Base-by-base conservation (phyloP, 2,113 vertebrate species). In the Kobus ellipsiprymnus region DNA sequence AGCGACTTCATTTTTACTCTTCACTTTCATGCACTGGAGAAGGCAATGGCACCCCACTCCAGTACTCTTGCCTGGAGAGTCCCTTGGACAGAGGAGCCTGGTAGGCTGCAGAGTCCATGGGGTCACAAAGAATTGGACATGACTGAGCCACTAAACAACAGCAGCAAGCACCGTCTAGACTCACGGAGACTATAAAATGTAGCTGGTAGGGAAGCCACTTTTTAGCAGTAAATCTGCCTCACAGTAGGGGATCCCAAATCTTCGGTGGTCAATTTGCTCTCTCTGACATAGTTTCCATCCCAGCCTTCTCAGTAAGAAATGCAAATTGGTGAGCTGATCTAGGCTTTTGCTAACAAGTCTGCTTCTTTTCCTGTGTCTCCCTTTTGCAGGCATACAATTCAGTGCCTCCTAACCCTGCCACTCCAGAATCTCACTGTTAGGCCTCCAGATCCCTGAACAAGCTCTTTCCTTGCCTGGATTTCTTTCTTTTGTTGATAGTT, bases 91-190 rank as follows among this genome's bases (percentile, higher is more conserved):
- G 67, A 13, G 67, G 21, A 40, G 36, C 5, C 67, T 15, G 60
- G 59, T 2, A 1, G 36, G 36, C 67, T 25, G 67, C 67, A 13
- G 11, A n/a, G n/a, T 40, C n/a, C 67, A 13, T 13, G 36, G 36
- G 9, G 67, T 40, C 36, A 40, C 67, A 74, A 11, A 21, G 67
- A 23, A 6, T 1, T 10, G 36, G 21, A 40, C 67, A 25, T 0
- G 5, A 25, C 67, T 40, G n/a, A 13, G 2, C 0, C 0, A 40
- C 21, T 40, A 0, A 74, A 1, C 67, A 12, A 13, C 19, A 40
- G 67, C 67, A 25, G 67, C 7, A 10, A 90, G 36, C 27, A 60
- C 14, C 14, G 40, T 46, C 57, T 84, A 82, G 17, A 59, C 55
- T 83, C 50, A 17, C 6, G 46, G 46, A 85, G 11, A 57, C 2